Evolutionary conservation across 2,113 vertebrate species (phyloP).

Genomic region (Oriolus oriolus): DNA sequence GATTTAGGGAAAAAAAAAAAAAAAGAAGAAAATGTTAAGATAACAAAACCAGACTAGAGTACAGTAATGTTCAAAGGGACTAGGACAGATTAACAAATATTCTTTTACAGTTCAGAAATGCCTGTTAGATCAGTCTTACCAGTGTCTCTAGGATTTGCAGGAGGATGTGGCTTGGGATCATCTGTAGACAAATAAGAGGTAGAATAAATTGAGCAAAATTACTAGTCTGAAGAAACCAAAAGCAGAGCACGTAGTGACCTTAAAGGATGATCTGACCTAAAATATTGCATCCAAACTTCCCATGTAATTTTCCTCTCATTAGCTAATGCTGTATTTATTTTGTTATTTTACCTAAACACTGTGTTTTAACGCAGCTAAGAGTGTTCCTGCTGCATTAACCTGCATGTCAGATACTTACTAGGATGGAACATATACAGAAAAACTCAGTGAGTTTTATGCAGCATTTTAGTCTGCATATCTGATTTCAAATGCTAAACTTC

Average conservation of each 20-base stretch:
- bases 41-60: background rate
- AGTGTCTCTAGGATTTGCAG: background rate
- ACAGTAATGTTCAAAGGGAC: background rate
- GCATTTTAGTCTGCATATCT: background rate
- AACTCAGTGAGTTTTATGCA: background rate
- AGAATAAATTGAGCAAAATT: background rate
- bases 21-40: background rate
- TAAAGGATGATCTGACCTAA: background rate
- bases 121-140: slow-evolving; percentile 19
- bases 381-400: background rate
- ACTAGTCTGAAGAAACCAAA: background rate
- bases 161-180: background rate
- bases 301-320: background rate
- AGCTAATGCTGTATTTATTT: background rate
- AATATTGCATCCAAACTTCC: background rate
- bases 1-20: background rate
- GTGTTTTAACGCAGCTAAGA: background rate
- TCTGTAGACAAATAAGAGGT: background rate
- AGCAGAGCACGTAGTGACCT: background rate
- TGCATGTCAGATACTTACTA: background rate
- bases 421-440: background rate
- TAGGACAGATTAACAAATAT: background rate
- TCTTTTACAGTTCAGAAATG: background rate
- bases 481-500: background rate
- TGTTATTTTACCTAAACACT: background rate